Conservation (phyloP, 2,113 vertebrate species). For the Artemisiospiza belli region DNA sequence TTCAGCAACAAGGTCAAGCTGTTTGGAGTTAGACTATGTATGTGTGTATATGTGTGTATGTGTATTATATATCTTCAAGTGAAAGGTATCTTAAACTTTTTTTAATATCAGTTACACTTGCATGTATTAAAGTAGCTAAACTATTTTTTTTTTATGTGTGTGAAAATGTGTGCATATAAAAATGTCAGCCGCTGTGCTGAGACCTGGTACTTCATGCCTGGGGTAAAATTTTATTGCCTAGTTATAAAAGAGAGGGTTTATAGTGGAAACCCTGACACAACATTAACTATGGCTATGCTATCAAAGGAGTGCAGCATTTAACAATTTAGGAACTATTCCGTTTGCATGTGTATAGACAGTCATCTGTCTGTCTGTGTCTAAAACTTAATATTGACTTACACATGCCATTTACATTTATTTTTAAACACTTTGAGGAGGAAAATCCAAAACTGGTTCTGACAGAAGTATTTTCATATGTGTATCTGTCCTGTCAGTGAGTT, state of each 20-base stretch:
- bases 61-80: neutral
- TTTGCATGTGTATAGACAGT: neutral
- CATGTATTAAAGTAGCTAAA: slow-evolving; percentile 14
- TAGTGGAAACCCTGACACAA: slow-evolving; percentile 69
- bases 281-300: slow-evolving; percentile 27
- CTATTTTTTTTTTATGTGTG: neutral
- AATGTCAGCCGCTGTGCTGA: slow-evolving; percentile 42
- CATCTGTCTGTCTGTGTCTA: neutral
- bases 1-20: neutral
- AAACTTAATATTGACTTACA: neutral
- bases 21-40: neutral
- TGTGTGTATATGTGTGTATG: neutral
- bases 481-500: neutral
- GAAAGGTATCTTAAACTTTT: neutral
- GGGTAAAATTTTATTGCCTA: slow-evolving; percentile 62
- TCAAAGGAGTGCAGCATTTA: slow-evolving; percentile 52
- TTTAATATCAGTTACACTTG: neutral
- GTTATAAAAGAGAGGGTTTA: slow-evolving; percentile 68
- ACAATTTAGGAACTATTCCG: neutral
- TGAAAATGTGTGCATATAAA: slow-evolving; percentile 53
- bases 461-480: neutral
- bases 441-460: neutral
- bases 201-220: slow-evolving; percentile 57
- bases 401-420: neutral
- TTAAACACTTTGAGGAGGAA: neutral